Evolutionary conservation across 2,797 vertebrate genomes (phyloP).

Genomic region (Anguilla anguilla): DNA sequence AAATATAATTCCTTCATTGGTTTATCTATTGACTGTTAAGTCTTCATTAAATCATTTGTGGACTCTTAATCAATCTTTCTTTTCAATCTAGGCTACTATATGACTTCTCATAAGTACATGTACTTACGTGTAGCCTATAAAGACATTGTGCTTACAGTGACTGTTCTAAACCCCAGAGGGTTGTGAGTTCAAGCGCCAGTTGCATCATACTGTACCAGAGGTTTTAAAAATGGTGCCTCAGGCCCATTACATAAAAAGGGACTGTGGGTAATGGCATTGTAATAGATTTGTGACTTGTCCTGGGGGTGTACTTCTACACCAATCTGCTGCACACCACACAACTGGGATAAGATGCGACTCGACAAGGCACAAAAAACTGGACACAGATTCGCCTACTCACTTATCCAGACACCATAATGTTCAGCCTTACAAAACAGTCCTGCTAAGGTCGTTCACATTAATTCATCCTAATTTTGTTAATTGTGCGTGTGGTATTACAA

Average conservation of each 20-base stretch:
- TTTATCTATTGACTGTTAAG: background rate
- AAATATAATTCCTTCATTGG: background rate
- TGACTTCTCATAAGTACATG: background rate
- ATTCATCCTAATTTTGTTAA: background rate
- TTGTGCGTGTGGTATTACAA: background rate
- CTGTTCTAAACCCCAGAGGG: background rate
- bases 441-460: background rate
- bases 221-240: background rate
- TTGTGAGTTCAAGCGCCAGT: background rate
- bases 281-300: background rate
- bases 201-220: background rate
- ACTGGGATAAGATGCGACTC: background rate
- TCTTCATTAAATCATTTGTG: background rate
- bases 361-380: background rate
- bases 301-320: background rate
- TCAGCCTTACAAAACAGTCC: background rate
- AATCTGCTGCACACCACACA: background rate
- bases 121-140: background rate
- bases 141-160: background rate
- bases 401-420: background rate
- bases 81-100: background rate
- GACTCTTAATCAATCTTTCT: background rate
- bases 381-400: background rate
- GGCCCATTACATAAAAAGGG: background rate
- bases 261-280: background rate